Conservation (phyloP, 1,140 invertebrate species). For the Trichonephila clavata region DNA sequence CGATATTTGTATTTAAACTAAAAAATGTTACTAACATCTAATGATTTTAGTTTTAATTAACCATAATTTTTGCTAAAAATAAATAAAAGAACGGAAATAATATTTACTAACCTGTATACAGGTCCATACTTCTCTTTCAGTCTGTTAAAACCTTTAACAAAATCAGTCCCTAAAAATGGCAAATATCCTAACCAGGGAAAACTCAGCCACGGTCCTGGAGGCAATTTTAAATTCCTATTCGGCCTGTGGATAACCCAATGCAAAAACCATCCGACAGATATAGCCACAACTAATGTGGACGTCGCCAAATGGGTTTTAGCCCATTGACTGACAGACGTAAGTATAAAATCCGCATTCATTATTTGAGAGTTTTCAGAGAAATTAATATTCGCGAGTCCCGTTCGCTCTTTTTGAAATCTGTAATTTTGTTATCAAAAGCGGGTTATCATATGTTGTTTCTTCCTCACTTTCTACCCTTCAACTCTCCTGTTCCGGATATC, state of each 20-base stretch:
- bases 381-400: background rate
- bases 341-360: conserved; percentile 45
- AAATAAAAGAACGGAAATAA: background rate
- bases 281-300: conserved; percentile 58
- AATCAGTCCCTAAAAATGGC: conserved; percentile 67
- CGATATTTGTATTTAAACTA: too few species aligned
- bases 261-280: conserved; percentile 56
- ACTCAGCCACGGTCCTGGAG: conserved; percentile 68
- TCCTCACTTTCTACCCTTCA: background rate
- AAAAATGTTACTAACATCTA: too few species aligned
- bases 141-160: conserved; percentile 54
- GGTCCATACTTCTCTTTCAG: conserved; percentile 69
- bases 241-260: conserved; percentile 47
- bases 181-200: conserved; percentile 55
- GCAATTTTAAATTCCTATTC: background rate
- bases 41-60: too few species aligned
- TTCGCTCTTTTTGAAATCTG: background rate
- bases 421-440: background rate
- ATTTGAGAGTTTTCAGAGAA: background rate
- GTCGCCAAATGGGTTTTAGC: conserved; percentile 70
- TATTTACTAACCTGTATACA: conserved; percentile 50
- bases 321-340: conserved; percentile 27
- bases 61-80: too few species aligned
- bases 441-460: background rate
- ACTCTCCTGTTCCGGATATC: background rate